phyloP scores from a whole-genome alignment of 2,888 invertebrate genomes.

The Pristionchus fissidentatus region DNA sequence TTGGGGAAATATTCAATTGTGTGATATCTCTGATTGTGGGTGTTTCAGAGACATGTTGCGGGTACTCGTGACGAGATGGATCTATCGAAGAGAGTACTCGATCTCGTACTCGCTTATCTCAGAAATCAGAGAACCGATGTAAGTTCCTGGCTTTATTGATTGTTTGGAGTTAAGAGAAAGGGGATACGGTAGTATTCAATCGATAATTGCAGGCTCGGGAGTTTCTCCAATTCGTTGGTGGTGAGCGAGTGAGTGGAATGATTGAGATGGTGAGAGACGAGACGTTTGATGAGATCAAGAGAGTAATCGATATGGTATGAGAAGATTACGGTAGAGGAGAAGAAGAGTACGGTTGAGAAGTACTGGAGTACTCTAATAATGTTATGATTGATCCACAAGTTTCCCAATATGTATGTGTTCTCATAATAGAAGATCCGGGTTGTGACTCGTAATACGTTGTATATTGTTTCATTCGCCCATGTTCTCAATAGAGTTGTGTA shows the following conservation, averaged over 20 bases:
- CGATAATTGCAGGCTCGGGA: slow-evolving; percentile 32
- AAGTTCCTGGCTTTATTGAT: neutral
- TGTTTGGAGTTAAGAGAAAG: neutral
- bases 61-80: slow-evolving; percentile 42
- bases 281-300: neutral
- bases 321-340: neutral
- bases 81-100: slow-evolving; percentile 5
- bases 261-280: neutral
- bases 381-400: neutral
- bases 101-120: neutral
- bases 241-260: slow-evolving; percentile 33
- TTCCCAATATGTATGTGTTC: too few species aligned
- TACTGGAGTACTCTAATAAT: neutral
- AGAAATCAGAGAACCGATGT: neutral
- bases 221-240: neutral
- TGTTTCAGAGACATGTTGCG: slow-evolving; percentile 31
- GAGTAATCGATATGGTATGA: neutral
- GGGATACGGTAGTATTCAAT: neutral
- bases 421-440: neutral
- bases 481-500: neutral
- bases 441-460: neutral
- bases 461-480: too few species aligned
- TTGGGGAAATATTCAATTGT: neutral
- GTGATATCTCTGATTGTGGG: neutral
- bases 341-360: neutral